These are phyloP conservation scores for Cervus canadensis DNA, from an alignment of 2,113 vertebrate genomes.

Conservation along the genomic window DNA sequence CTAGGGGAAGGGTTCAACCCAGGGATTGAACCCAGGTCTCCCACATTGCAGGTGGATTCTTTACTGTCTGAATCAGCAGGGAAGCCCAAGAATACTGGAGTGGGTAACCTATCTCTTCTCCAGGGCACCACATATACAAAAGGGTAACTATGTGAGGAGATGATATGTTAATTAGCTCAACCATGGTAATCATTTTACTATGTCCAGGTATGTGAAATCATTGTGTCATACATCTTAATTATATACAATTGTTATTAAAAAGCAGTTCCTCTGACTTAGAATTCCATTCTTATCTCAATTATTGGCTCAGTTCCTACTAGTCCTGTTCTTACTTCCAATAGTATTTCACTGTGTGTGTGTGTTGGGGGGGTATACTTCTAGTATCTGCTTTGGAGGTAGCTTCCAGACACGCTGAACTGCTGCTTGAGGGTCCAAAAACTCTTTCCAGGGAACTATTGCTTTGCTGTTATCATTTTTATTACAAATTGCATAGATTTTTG, in stretches of 20 bases:
- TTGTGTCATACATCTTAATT: neutral
- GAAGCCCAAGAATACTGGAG: neutral
- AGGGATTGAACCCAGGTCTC: neutral
- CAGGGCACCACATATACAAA: neutral
- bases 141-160: neutral
- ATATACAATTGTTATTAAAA: neutral
- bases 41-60: neutral
- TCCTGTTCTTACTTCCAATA: neutral
- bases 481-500: neutral
- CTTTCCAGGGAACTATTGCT: neutral
- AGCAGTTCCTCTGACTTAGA: neutral
- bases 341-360: neutral
- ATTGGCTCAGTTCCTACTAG: neutral
- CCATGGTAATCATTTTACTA: neutral
- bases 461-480: neutral
- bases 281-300: neutral
- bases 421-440: neutral
- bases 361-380: neutral
- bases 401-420: neutral
- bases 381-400: neutral
- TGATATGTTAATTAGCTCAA: neutral
- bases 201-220: neutral
- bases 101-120: neutral
- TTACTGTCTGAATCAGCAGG: neutral
- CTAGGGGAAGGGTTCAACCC: neutral